Percentiles rank a stretch among this genome's conserved stretches.
phyloP scores from a whole-genome alignment of 1,140 invertebrate species.

The Melitaea cinxia region DNA sequence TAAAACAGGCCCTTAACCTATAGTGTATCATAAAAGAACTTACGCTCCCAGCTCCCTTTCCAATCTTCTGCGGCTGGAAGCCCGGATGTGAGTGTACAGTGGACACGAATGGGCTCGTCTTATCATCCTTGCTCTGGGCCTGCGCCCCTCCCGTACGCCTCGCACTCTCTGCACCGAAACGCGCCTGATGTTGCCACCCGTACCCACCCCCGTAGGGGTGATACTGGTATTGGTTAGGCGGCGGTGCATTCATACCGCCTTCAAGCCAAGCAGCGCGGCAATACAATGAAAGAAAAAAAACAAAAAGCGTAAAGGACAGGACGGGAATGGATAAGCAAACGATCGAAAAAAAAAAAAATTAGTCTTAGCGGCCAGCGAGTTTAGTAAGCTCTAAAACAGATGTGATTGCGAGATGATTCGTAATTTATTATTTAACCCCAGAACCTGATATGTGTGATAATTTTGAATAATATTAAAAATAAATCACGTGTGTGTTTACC shows the following conservation, averaged over 20 bases:
- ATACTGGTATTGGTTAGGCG: slow-evolving; percentile 78
- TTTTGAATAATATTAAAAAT: slow-evolving; percentile 66
- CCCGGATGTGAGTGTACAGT: slow-evolving; percentile 95
- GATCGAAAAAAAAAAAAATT: slow-evolving; percentile 42
- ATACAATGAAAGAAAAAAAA: slow-evolving; percentile 79
- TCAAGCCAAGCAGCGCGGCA: slow-evolving; percentile 80
- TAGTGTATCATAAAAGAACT: too few species aligned
- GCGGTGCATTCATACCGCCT: slow-evolving; percentile 82
- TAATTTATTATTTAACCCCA: slow-evolving; percentile 49
- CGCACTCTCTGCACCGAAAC: slow-evolving; percentile 79
- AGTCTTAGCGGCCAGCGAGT: slow-evolving; percentile 62
- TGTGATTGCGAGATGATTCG: slow-evolving; percentile 43
- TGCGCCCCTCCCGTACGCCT: slow-evolving; percentile 67
- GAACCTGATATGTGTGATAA: slow-evolving; percentile 65
- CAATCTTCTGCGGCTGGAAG: slow-evolving; percentile 96
- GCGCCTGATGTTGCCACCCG: slow-evolving; percentile 63
- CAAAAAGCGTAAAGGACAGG: slow-evolving; percentile 77
- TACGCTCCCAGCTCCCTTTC: slow-evolving; percentile 88
- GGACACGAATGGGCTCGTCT: slow-evolving; percentile 92
- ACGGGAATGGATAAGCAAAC: slow-evolving; percentile 63
- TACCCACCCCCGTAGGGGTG: slow-evolving; percentile 64
- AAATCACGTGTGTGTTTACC: slow-evolving; percentile 82
- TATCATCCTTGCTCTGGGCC: slow-evolving; percentile 82
- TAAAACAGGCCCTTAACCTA: too few species aligned
- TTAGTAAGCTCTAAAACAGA: slow-evolving; percentile 69